Percentiles rank a stretch among this genome's conserved stretches.
Conservation (phyloP, 2,888 invertebrate species). For the Scaptomyza cyrtandrae region DNA sequence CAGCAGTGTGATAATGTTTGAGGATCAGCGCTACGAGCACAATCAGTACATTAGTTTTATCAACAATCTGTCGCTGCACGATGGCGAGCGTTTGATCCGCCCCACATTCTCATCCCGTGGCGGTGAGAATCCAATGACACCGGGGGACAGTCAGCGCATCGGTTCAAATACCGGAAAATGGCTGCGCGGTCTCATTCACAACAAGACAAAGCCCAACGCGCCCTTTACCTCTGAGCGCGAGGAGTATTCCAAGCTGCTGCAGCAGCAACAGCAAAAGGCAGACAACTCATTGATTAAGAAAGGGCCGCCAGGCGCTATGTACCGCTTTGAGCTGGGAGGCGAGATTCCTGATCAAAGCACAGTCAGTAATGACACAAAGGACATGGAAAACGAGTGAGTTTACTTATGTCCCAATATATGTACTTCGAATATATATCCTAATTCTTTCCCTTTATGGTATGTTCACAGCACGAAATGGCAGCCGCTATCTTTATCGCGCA, state of each 20-base stretch:
- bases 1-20: constrained; percentile 34
- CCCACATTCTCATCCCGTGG: not conserved
- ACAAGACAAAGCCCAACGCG: not conserved
- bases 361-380: not conserved
- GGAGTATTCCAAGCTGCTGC: constrained; percentile 45
- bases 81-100: constrained; percentile 20
- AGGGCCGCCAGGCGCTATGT: constrained; percentile 1
- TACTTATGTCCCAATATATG: no score
- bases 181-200: constrained; percentile 15
- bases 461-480: not conserved
- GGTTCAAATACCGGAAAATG: constrained; percentile 19
- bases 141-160: constrained; percentile 13
- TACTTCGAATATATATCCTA: not conserved
- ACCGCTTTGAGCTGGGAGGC: constrained; percentile 12
- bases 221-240: constrained; percentile 6
- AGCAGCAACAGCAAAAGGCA: not conserved
- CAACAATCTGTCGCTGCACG: constrained; percentile 53
- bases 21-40: constrained; percentile 54
- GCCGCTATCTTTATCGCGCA: constrained; percentile 7
- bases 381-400: constrained; percentile 16
- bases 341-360: not conserved
- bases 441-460: not conserved
- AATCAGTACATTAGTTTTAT: constrained; percentile 59
- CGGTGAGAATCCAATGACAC: constrained; percentile 27
- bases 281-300: constrained; percentile 7